Conservation (phyloP, 1,140 invertebrate species). For the Diachasmimorpha longicaudata region DNA sequence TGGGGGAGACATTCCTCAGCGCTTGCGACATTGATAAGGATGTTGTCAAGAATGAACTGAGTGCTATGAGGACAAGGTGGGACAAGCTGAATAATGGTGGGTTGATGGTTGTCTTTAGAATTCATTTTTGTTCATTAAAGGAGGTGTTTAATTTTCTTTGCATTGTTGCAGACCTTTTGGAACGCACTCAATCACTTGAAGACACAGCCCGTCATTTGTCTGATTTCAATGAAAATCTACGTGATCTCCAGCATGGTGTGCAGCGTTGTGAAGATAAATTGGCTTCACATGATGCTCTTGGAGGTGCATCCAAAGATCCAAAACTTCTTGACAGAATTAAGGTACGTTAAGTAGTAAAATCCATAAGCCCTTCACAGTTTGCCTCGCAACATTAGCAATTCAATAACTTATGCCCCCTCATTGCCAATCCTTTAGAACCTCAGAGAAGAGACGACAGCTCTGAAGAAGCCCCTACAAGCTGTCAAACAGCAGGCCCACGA, state of each 20-base stretch:
- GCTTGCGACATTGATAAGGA: conserved; percentile 91
- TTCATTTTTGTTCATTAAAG: background rate
- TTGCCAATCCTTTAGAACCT: conserved; percentile 57
- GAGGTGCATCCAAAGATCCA: conserved; percentile 79
- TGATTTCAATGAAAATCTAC: conserved; percentile 85
- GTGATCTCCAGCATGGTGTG: conserved; percentile 81
- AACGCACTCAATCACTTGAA: conserved; percentile 80
- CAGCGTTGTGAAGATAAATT: conserved; percentile 88
- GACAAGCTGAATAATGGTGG: conserved; percentile 85
- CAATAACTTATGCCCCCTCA: no score
- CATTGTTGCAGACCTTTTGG: conserved; percentile 58
- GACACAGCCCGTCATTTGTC: conserved; percentile 81
- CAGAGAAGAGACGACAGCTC: conserved; percentile 74
- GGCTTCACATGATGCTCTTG: conserved; percentile 79
- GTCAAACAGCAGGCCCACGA: conserved; percentile 74
- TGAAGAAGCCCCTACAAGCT: conserved; percentile 79
- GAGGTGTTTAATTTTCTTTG: conserved; percentile 17
- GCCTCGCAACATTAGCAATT: no score
- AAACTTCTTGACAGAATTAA: conserved; percentile 84
- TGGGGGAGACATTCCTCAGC: conserved; percentile 84
- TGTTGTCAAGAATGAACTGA: conserved; percentile 81
- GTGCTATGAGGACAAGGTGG: conserved; percentile 85
- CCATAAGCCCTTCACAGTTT: no score
- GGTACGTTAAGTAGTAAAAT: conserved; percentile 44
- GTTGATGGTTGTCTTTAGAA: conserved; percentile 28